Base-by-base conservation (phyloP, 2,888 invertebrate genomes). In the Mimumesa dahlbomi region DNA sequence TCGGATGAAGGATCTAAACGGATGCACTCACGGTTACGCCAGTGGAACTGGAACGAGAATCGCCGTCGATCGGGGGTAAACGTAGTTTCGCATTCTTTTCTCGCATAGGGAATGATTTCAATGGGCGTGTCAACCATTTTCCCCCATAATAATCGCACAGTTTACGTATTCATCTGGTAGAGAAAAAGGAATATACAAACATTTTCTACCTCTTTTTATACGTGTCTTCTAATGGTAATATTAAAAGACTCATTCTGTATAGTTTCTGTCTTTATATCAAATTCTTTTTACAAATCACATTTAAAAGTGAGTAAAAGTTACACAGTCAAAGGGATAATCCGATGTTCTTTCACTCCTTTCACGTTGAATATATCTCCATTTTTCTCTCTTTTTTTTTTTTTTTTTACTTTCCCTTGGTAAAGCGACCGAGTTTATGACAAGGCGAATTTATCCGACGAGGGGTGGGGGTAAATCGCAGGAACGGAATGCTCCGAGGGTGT, bases 381-480 rank as follows among this genome's bases (percentile, higher is more conserved):
- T n/a, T n/a, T n/a, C n/a, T n/a, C n/a, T n/a, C n/a, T n/a, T n/a
- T n/a, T n/a, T n/a, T n/a, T n/a, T n/a, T n/a, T 46, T 50, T 57
- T 63, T 66, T 69, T 40, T 38, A 50, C 59, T 49, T 52, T 16
- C 34, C 31, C 52, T 19, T 11, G 3, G 16, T 25, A 53, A 45
- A 13, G 40, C 73, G 59, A 45, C 22, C 69, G 77, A 59, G 73
- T 77, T 70, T 71, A 73, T 48, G 61, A 62, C 73, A 61, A 40
- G 53, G 63, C 59, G 59, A 59, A 77, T 77, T 78, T 77, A 77
- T 77, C 75, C 49, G n/a, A n/a, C n/a, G n/a, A n/a, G n/a, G n/a
- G n/a, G n/a, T n/a, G 29, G 65, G 52, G 59, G 64, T 64, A 68
- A 74, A 77, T 77, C 77, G 62, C 36, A 40, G 46, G 54, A 66